A percentile compares a stretch with the other conserved stretches of the same genome.
phyloP scores from a whole-genome alignment of 2,113 vertebrate genomes.

The Aptenodytes patagonicus region DNA sequence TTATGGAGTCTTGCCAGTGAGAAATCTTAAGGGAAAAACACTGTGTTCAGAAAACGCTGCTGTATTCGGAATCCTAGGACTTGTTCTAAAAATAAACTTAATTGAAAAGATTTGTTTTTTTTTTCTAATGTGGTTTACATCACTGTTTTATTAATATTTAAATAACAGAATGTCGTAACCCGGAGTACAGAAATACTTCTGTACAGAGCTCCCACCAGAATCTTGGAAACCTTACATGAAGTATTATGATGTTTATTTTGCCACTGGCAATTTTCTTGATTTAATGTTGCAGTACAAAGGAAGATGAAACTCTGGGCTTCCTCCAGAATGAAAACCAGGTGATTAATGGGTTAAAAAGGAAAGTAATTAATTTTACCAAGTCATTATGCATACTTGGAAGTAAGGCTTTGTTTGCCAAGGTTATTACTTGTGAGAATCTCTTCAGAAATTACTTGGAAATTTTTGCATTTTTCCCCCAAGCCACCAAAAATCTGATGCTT shows the following conservation, averaged over 20 bases:
- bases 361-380: conserved; percentile 31
- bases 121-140: conserved; percentile 63
- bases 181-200: conserved; percentile 42
- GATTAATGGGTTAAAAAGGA: conserved; percentile 45
- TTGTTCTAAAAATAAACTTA: conserved; percentile 67
- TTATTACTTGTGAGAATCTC: neutral
- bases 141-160: conserved; percentile 67
- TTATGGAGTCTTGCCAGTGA: conserved; percentile 30
- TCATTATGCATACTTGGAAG: neutral
- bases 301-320: neutral
- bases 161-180: conserved; percentile 53
- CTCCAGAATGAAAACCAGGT: conserved; percentile 29
- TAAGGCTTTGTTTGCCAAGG: neutral
- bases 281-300: conserved; percentile 18
- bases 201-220: conserved; percentile 51
- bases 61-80: conserved; percentile 52
- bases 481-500: neutral
- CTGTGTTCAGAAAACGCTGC: conserved; percentile 46
- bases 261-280: conserved; percentile 34
- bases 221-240: conserved; percentile 32
- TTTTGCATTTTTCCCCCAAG: neutral
- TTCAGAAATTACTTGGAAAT: neutral
- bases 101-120: conserved; percentile 68
- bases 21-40: conserved; percentile 56
- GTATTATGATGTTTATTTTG: conserved; percentile 40